phyloP scores from a whole-genome alignment of 2,113 vertebrate genomes.

The Hassar affinis region DNA sequence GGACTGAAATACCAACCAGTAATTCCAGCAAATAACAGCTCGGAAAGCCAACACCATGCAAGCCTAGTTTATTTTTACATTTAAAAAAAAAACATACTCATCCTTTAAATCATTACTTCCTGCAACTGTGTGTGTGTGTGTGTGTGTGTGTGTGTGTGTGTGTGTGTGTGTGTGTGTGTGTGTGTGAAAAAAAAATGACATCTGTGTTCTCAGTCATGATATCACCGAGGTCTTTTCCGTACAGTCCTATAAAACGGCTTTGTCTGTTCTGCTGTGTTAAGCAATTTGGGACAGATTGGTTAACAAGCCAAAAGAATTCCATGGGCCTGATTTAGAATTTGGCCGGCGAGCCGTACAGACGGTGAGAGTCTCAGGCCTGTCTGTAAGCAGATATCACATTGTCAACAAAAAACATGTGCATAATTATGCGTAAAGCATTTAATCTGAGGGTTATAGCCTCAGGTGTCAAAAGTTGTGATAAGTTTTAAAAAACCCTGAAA shows the following conservation, averaged over 20 bases:
- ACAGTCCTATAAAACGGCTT: conserved; percentile 37
- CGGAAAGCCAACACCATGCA: background rate
- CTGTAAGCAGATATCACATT: conserved; percentile 29
- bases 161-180: conserved; percentile 32
- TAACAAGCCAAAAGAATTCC: conserved; percentile 50
- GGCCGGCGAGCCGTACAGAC: conserved; percentile 23
- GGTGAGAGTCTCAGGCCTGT: conserved; percentile 36
- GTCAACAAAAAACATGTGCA: conserved; percentile 24
- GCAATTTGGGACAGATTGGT: conserved; percentile 49
- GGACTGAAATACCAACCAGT: background rate
- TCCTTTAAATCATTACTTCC: background rate
- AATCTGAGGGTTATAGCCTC: background rate
- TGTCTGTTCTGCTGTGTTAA: conserved; percentile 51
- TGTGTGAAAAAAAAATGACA: conserved; percentile 20
- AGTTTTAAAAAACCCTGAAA: too few species aligned
- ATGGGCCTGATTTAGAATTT: conserved; percentile 44
- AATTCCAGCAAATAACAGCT: background rate
- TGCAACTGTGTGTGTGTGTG: background rate
- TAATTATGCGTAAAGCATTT: conserved; percentile 24
- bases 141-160: background rate
- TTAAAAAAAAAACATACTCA: background rate
- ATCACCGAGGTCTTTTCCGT: conserved; percentile 37
- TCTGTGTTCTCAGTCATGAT: conserved; percentile 36
- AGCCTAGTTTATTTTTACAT: background rate
- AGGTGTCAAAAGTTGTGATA: too few species aligned